Evolutionary conservation across 30 jellyfish, hydroid and myxozoan genomes (phyloP), one percentile per base, ranked within the genome.

Genomic region (Hydra vulgaris): DNA sequence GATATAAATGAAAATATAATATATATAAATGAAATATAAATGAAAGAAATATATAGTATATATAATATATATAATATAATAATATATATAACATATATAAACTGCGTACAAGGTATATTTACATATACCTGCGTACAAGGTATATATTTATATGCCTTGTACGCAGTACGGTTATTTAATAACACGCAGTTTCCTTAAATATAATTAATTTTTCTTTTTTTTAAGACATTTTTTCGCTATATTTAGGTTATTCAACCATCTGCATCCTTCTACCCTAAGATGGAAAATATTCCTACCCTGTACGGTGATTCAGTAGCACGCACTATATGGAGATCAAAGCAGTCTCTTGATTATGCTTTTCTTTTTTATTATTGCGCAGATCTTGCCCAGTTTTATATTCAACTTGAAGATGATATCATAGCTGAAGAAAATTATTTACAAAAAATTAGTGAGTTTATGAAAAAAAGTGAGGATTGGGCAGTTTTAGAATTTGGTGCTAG

Each of bases 331-430:
- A 79, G 98, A 72, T 92, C 98, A 27, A 92, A 92, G 26, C 98
- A 92, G 68, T 69, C 95, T 23, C 86, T 92, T 55, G 98, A 92
- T 70, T 92, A 92, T 73, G 83, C 96, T 15, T 92, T 83, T 73
- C 55, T 92, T 22, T 92, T 87, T 77, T 87, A 70, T 53, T 90
- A 87, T 75, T 79, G 93, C 54, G 80, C 96, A 24, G 88, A 81
- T 70, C 67, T 76, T 19, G 95, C 96, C 70, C 78, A 77, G 18
- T 92, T 83, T 73, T 92, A 78, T 54, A 21, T 92, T n/a, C 98
- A 92, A 82, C 94, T 92, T 1, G 98, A 92, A 80, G 98, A 92
- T 77, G 98, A 92, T 79, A 95, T 92, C n/a, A 54, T 84, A 25
- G 74, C 96, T 0, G 95, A 87, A 69, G 77, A 66, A 19, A 85